Percentiles rank a stretch among this genome's conserved stretches.
Evolutionary conservation across 2,797 vertebrate species (phyloP).

Genomic region (Sciaenops ocellatus): DNA sequence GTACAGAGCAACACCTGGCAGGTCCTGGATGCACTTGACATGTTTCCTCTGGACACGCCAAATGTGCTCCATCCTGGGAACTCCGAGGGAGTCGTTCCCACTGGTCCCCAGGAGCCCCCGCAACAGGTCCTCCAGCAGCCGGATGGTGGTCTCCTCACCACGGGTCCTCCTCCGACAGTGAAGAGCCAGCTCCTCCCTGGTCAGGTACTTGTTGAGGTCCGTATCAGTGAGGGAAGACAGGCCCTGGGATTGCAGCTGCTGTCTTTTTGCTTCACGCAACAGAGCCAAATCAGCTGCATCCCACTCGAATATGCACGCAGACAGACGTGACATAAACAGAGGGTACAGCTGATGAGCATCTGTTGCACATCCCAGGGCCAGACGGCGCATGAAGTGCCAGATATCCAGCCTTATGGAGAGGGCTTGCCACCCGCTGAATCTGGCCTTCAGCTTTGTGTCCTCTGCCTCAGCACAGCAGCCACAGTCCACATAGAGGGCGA

Average conservation of each 20-base stretch:
- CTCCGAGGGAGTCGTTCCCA: too few relatives aligned
- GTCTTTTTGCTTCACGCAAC: slow-evolving; percentile 20
- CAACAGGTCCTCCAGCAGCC: too few relatives aligned
- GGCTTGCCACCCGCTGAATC: slow-evolving; percentile 4
- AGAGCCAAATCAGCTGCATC: slow-evolving; percentile 8
- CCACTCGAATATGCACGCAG: slow-evolving; percentile 16
- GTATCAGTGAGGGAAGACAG: neutral
- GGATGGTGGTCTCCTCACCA: slow-evolving; percentile 18
- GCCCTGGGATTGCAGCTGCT: slow-evolving; percentile 13
- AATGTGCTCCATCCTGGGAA: too few relatives aligned
- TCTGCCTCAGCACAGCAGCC: slow-evolving; percentile 28
- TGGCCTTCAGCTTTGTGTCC: slow-evolving; percentile 28
- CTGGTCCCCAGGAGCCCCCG: too few relatives aligned
- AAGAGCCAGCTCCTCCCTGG: slow-evolving; percentile 19
- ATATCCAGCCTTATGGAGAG: slow-evolving; percentile 22
- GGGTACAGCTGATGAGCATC: slow-evolving; percentile 23
- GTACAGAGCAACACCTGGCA: slow-evolving; percentile 26
- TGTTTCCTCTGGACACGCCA: too few relatives aligned
- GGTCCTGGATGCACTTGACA: slow-evolving; percentile 51
- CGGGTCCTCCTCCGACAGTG: slow-evolving; percentile 40
- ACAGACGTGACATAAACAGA: neutral
- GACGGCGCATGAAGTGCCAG: slow-evolving; percentile 18
- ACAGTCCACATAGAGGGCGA: slow-evolving; percentile 39
- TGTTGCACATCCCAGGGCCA: slow-evolving; percentile 8
- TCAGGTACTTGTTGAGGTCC: slow-evolving; percentile 1